Conservation (phyloP, 2,797 vertebrate genomes). For the Tapirus indicus region DNA sequence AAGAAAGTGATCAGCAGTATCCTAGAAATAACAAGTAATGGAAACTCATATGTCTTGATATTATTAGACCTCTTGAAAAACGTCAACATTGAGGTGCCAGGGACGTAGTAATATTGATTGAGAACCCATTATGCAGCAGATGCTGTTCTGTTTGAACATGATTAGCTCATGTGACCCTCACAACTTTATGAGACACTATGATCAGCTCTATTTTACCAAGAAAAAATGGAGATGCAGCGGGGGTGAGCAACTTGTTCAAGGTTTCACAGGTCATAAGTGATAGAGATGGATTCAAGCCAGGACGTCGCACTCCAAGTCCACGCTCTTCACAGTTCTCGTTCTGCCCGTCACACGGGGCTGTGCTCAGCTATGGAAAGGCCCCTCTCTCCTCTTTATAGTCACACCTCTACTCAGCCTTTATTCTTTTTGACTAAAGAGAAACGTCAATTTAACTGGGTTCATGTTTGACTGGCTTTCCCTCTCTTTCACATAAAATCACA, state of each 20-base stretch:
- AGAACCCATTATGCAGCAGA: background rate
- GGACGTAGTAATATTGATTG: background rate
- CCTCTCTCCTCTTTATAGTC: background rate
- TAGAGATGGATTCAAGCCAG: background rate
- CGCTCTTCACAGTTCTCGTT: background rate
- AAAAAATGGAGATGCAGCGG: background rate
- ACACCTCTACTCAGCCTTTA: background rate
- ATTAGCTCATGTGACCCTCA: background rate
- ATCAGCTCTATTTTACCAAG: background rate
- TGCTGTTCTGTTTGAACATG: background rate
- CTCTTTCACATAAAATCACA: background rate
- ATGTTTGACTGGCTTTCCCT: background rate
- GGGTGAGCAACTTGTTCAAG: background rate
- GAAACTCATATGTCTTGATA: background rate
- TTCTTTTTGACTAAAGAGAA: background rate
- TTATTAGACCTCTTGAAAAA: background rate
- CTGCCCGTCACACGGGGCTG: background rate
- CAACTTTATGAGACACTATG: background rate
- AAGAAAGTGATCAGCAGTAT: background rate
- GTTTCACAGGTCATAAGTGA: background rate
- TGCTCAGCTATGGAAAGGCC: background rate
- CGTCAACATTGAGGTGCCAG: background rate
- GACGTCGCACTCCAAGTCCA: background rate
- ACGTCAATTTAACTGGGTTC: background rate
- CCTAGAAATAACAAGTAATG: background rate